These are phyloP conservation scores for Sceloporus tristichus DNA, from an alignment of 2,113 vertebrate species.

Conservation along the genomic window DNA sequence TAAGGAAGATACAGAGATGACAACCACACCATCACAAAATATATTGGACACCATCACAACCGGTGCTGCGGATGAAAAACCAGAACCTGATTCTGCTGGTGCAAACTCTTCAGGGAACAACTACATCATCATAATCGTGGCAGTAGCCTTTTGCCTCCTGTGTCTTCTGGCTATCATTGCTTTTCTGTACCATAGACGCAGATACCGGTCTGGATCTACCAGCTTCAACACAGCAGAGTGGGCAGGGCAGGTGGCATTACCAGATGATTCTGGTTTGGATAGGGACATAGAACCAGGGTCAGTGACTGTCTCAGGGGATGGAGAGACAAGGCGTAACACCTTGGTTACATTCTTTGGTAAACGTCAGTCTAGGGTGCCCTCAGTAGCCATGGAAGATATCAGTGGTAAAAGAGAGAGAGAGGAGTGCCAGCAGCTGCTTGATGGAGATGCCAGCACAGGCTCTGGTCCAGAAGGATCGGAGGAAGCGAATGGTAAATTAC, in stretches of 20 bases:
- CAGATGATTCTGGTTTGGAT: conserved; percentile 9
- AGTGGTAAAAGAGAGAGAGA: neutral
- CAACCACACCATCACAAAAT: neutral
- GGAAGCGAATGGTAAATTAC: conserved; percentile 21
- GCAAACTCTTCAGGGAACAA: accelerated
- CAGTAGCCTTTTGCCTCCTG: neutral
- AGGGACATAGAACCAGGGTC: neutral
- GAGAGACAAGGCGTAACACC: conserved; percentile 1
- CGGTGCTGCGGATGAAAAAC: accelerated
- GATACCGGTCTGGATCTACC: conserved; percentile 12
- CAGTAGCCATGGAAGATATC: conserved; percentile 21
- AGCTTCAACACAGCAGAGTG: neutral
- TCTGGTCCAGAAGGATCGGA: neutral
- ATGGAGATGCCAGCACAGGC: neutral
- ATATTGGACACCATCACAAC: neutral
- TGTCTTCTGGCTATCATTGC: neutral
- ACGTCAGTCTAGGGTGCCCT: conserved; percentile 25
- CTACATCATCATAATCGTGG: neutral
- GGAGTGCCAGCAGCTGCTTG: neutral
- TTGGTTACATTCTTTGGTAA: conserved; percentile 20
- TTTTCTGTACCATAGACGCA: neutral
- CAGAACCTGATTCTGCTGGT: accelerated
- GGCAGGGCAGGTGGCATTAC: neutral
- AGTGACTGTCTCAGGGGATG: neutral
- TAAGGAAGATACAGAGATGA: neutral